A percentile compares a stretch with the other conserved stretches of the same genome.
phyloP scores from a whole-genome alignment of 2,888 invertebrate species.

The Candidula unifasciata region DNA sequence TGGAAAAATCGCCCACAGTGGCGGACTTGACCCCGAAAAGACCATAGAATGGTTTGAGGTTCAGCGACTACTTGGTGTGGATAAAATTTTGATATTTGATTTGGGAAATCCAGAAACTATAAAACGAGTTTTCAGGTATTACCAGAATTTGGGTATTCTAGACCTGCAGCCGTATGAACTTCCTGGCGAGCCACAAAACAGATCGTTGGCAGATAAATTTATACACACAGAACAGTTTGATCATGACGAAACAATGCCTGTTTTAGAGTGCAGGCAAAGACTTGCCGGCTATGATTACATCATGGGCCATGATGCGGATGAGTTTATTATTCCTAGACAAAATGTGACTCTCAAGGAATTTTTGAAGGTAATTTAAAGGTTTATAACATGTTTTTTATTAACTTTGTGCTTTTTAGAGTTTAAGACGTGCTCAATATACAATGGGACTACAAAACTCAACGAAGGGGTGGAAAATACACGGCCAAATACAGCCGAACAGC shows the following conservation, averaged over 20 bases:
- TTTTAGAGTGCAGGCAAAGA: constrained; percentile 55
- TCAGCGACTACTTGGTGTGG: constrained; percentile 41
- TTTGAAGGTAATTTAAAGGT: constrained; percentile 44
- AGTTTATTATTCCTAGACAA: constrained; percentile 52
- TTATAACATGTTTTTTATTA: background rate
- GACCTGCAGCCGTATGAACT: constrained; percentile 50
- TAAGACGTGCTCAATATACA: background rate
- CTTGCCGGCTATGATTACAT: constrained; percentile 53
- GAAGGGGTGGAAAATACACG: background rate
- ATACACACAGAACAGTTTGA: constrained; percentile 43
- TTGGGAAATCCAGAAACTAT: constrained; percentile 30
- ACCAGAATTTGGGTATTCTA: constrained; percentile 45
- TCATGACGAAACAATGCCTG: constrained; percentile 55
- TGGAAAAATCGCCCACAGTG: constrained; percentile 41
- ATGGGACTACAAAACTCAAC: background rate
- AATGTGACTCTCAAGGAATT: constrained; percentile 47
- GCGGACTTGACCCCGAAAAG: constrained; percentile 17
- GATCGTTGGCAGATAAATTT: constrained; percentile 23
- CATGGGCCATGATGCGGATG: constrained; percentile 53
- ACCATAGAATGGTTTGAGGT: constrained; percentile 47
- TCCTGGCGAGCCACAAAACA: constrained; percentile 43
- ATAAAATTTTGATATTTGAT: constrained; percentile 42
- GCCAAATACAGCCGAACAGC: no score
- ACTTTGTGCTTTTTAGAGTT: background rate
- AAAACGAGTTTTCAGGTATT: constrained; percentile 43